Percentiles rank a stretch among this genome's conserved stretches.
Evolutionary conservation across 2,888 invertebrate species (phyloP).

Genomic region (Strigamia transsilvanica): DNA sequence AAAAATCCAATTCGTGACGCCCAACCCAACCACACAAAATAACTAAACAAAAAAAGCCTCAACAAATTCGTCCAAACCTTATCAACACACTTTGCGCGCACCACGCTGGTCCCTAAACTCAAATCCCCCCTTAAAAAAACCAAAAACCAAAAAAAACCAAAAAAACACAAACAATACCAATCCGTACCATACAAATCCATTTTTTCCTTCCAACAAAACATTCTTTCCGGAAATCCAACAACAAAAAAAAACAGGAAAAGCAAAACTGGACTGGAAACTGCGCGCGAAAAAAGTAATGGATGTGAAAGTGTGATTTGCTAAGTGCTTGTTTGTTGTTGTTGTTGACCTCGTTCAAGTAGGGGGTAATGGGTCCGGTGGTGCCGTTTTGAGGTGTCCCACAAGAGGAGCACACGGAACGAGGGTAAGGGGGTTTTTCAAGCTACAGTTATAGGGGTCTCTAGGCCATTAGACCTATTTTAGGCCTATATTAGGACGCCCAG

Average conservation of each 20-base stretch:
- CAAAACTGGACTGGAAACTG: too few relatives aligned
- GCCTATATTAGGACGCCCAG: slow-evolving; percentile 40
- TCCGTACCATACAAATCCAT: not conserved
- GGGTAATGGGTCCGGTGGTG: slow-evolving; percentile 48
- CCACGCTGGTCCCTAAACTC: not conserved
- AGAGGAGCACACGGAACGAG: slow-evolving; percentile 8
- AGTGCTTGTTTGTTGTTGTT: slow-evolving; percentile 46
- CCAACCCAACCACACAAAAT: too few relatives aligned
- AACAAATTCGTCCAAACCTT: too few relatives aligned
- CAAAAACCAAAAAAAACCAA: not conserved
- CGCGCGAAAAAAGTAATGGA: not conserved
- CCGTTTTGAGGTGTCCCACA: slow-evolving; percentile 46
- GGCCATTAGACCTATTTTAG: slow-evolving; percentile 46
- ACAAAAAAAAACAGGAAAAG: too few relatives aligned
- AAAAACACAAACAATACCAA: not conserved
- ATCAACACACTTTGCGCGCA: not conserved
- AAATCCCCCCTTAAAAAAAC: not conserved
- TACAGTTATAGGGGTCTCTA: slow-evolving; percentile 25
- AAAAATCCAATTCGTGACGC: too few relatives aligned
- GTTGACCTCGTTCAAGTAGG: slow-evolving; percentile 43
- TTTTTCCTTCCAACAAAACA: not conserved
- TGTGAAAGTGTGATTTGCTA: slow-evolving; percentile 15
- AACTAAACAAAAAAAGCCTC: too few relatives aligned
- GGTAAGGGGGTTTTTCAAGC: slow-evolving; percentile 18
- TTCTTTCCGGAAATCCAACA: too few relatives aligned